These are phyloP conservation scores for Diplogasteroides magnus DNA, from an alignment of 1,140 invertebrate genomes.

Conservation along the genomic window DNA sequence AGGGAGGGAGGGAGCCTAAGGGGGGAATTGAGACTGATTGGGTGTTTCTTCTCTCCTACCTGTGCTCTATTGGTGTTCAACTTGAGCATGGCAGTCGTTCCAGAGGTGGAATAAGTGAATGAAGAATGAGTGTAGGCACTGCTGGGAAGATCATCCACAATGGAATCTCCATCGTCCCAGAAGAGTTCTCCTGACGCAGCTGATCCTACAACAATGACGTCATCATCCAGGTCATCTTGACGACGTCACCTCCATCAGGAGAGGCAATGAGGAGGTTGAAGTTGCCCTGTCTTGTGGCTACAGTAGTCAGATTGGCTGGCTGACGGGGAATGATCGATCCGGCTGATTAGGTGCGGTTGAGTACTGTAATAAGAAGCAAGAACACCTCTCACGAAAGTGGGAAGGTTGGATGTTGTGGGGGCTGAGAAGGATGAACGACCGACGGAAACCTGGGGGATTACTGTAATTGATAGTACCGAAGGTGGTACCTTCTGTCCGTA, in stretches of 20 bases:
- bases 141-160: slow-evolving; percentile 24
- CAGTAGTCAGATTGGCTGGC: slow-evolving; percentile 16
- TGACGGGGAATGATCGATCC: slow-evolving; percentile 30
- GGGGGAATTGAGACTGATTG: background rate
- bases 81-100: background rate
- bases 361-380: background rate
- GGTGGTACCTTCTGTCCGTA: slow-evolving; percentile 27
- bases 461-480: slow-evolving; percentile 12
- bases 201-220: slow-evolving; percentile 57
- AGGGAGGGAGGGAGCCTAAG: slow-evolving; percentile 14
- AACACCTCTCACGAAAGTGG: slow-evolving; percentile 42
- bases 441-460: background rate
- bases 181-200: slow-evolving; percentile 71
- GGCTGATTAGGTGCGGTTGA: slow-evolving; percentile 23
- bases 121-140: slow-evolving; percentile 11
- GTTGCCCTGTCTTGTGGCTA: slow-evolving; percentile 26
- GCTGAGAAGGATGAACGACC: slow-evolving; percentile 22
- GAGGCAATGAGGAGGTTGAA: slow-evolving; percentile 35
- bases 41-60: slow-evolving; percentile 7
- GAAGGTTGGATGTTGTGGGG: slow-evolving; percentile 38
- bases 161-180: slow-evolving; percentile 71
- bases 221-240: slow-evolving; percentile 31
- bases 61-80: background rate
- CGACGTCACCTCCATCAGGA: background rate
- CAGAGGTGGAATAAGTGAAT: slow-evolving; percentile 21